Evolutionary conservation across 2,888 invertebrate genomes (phyloP), one percentile per base, ranked within the genome.

Genomic region (Junonia oenone): DNA sequence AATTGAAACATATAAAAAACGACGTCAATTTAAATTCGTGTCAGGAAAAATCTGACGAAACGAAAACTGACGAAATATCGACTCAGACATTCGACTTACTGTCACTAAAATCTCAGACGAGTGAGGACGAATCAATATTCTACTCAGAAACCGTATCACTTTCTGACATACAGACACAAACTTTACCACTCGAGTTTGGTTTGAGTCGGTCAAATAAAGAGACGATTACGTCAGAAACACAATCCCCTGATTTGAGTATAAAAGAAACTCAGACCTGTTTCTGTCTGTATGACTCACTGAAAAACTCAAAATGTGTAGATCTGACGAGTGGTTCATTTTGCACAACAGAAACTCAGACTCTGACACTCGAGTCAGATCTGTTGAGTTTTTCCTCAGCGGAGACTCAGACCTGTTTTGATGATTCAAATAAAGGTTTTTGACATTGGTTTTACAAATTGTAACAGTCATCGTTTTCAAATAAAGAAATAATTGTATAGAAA

Each of bases 131-230:
- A 0, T 76, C 77, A 0, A 68, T 86, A 1, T 86, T 81, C 15
- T 84, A 78, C 15, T 76, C 83, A 0, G 86, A 87, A 55, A 76
- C 80, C 0, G 83, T 85, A 0, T 84, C 83, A 0, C 51, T 88
- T 0, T 82, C 83, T 0, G 87, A 89, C 55, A 89, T 87, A 0
- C 86, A 89, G 55, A 89, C 89, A 0, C 89, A 89, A 37, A 89
- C 88, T 0, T 78, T 81, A n/a, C 83, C 87, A 0, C 1, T 80
- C 0, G 87, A 87, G 38, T 85, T 87, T 35, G 83, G 79, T 0
- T 53, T 81, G 5, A 80, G 75, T 33, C 65, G 78, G 0, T 81
- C 76, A 0, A 68, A 86, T 19, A 89, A 87, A 26, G 80, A 84
- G 14, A 89, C 86, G 0, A 66, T 78, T 0, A 83, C 82, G 0